Evolutionary conservation across 53 echinoderm and acorn worm genomes (phyloP).

Genomic region (Pentamera pediparva): DNA sequence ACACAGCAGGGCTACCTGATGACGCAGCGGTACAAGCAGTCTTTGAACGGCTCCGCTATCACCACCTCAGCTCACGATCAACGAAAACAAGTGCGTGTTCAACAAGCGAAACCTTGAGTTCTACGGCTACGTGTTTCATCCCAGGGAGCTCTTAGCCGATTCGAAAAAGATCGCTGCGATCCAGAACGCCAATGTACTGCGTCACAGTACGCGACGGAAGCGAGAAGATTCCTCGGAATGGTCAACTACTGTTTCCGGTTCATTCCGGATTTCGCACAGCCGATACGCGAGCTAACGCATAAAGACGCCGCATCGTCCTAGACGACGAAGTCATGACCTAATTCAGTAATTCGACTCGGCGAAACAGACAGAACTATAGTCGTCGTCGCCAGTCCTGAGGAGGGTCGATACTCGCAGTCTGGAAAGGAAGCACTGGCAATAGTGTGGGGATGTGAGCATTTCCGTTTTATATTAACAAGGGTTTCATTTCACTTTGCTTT

Average conservation of each 20-base stretch:
- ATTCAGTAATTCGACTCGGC: background rate
- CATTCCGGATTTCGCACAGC: conserved; percentile 28
- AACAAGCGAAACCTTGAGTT: background rate
- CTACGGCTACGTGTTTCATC: conserved; percentile 29
- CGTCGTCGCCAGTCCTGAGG: conserved; percentile 49
- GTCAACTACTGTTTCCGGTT: conserved; percentile 43
- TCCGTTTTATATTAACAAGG: conserved; percentile 55
- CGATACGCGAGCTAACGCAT: conserved; percentile 29
- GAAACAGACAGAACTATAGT: conserved; percentile 23
- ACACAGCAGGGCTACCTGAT: background rate
- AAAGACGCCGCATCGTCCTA: conserved; percentile 21
- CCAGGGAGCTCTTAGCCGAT: conserved; percentile 22
- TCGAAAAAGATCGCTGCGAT: conserved; percentile 26
- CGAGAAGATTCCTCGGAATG: conserved; percentile 44
- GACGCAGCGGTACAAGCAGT: conserved; percentile 1
- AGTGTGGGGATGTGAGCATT: conserved; percentile 39
- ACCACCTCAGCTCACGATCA: conserved; percentile 34
- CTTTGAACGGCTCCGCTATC: background rate
- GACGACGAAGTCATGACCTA: conserved; percentile 14
- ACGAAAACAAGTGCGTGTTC: background rate
- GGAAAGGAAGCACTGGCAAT: conserved; percentile 53
- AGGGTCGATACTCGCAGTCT: conserved; percentile 49
- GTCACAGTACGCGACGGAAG: conserved; percentile 29
- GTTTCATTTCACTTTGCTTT: conserved; percentile 22
- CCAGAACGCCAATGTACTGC: too few relatives aligned